Percentiles rank a stretch among this genome's conserved stretches.
Evolutionary conservation across 2,888 invertebrate genomes (phyloP).

Genomic region (Stegophylla sp.): DNA sequence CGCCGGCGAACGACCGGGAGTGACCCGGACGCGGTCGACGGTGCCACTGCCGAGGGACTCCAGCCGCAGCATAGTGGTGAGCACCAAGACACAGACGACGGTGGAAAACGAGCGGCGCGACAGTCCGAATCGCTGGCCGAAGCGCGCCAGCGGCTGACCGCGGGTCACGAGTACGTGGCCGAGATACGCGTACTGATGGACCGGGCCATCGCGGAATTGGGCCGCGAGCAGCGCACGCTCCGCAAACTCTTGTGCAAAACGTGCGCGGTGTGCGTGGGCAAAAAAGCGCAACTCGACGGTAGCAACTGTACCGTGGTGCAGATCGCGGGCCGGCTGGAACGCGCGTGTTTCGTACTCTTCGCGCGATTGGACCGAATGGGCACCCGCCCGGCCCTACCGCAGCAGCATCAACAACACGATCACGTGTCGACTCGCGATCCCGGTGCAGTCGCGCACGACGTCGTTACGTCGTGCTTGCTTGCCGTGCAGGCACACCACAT

Average conservation of each 20-base stretch:
- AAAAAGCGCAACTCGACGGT: neutral
- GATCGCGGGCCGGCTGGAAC: constrained; percentile 10
- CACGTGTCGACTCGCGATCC: no score
- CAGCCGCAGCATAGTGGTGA: no score
- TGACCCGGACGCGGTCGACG: neutral
- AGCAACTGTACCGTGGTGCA: neutral
- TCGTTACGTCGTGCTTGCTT: constrained; percentile 19
- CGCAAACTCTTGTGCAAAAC: neutral
- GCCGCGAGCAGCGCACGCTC: neutral
- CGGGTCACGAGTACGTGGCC: neutral
- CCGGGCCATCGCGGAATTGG: neutral
- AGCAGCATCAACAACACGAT: neutral
- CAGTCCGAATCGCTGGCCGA: neutral
- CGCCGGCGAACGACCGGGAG: constrained; percentile 11
- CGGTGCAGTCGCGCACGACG: neutral
- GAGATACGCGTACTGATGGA: neutral
- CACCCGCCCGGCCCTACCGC: neutral
- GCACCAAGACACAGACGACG: neutral
- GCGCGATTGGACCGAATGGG: constrained; percentile 8
- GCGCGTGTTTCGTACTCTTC: constrained; percentile 36
- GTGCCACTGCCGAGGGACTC: neutral
- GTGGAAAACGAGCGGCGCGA: neutral
- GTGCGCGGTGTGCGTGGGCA: constrained; percentile 7
- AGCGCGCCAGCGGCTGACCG: neutral
- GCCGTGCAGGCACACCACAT: constrained; percentile 18